Conservation (phyloP, 2,888 invertebrate genomes). For the Falcaria lacertinaria region DNA sequence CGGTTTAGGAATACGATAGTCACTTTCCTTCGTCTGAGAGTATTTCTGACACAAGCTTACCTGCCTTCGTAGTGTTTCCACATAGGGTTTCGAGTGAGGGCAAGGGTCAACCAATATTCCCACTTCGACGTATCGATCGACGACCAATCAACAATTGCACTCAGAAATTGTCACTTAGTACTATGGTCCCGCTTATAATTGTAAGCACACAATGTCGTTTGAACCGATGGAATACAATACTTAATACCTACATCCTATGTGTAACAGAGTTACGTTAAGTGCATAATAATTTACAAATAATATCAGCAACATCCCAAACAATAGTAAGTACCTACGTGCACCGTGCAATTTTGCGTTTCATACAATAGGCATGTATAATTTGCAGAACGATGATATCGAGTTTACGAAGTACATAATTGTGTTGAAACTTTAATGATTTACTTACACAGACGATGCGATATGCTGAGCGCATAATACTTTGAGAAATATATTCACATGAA, state of each 20-base stretch:
- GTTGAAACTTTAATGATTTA: too few relatives aligned
- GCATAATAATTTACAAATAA: too few relatives aligned
- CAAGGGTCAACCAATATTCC: slow-evolving; percentile 45
- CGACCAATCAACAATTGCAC: slow-evolving; percentile 24
- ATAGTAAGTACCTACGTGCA: background rate
- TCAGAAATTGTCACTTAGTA: slow-evolving; percentile 8
- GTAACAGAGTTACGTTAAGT: too few relatives aligned
- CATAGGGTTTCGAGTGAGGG: slow-evolving; percentile 32
- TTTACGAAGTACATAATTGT: too few relatives aligned
- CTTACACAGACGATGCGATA: too few relatives aligned
- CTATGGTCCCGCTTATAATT: slow-evolving; percentile 15
- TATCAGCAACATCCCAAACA: too few relatives aligned
- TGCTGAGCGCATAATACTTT: too few relatives aligned
- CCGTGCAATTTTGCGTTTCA: slow-evolving; percentile 3
- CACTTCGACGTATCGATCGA: slow-evolving; percentile 27
- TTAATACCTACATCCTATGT: too few relatives aligned
- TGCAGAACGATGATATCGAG: background rate
- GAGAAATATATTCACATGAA: too few relatives aligned
- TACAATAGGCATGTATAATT: background rate
- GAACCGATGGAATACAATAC: too few relatives aligned
- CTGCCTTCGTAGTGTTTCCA: slow-evolving; percentile 42
- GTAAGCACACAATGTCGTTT: too few relatives aligned
- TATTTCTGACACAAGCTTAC: slow-evolving; percentile 20
- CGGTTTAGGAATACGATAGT: slow-evolving; percentile 29
- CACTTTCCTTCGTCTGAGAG: background rate